These are phyloP conservation scores for Cheumatopsyche charites DNA, from an alignment of 1,140 invertebrate species.

Conservation along the genomic window DNA sequence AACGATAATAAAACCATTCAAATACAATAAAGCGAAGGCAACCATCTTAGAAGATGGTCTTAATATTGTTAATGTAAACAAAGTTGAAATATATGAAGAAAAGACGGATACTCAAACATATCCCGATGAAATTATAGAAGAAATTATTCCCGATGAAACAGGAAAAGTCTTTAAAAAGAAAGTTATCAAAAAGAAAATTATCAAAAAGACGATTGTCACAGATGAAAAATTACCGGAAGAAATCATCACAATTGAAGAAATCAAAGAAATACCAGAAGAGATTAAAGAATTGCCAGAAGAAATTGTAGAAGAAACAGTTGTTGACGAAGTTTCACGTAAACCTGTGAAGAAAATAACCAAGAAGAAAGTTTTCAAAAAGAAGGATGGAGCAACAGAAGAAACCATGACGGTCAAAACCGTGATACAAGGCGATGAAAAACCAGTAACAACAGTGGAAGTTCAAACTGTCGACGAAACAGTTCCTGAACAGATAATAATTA, in stretches of 20 bases:
- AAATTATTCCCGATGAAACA: conserved; percentile 34
- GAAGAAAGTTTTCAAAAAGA: conserved; percentile 44
- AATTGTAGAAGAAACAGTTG: conserved; percentile 16
- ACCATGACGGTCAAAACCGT: conserved; percentile 45
- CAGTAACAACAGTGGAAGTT: conserved; percentile 42
- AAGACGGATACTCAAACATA: background rate
- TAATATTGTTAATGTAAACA: background rate
- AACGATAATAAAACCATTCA: background rate
- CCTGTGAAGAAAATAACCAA: conserved; percentile 43
- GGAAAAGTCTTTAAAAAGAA: conserved; percentile 45
- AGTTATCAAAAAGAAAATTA: conserved; percentile 42
- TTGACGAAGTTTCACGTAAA: conserved; percentile 48
- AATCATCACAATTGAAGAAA: conserved; percentile 25
- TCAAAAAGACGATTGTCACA: conserved; percentile 42
- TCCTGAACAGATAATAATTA: conserved; percentile 19
- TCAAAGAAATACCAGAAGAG: conserved; percentile 45
- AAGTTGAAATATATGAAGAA: background rate
- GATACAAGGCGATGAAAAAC: conserved; percentile 39
- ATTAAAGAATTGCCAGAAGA: conserved; percentile 46
- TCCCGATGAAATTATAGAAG: conserved; percentile 33
- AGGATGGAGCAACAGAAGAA: conserved; percentile 51
- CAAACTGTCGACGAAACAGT: conserved; percentile 43
- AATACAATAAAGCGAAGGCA: background rate
- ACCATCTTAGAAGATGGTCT: background rate
- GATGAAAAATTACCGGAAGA: conserved; percentile 50